A percentile compares a stretch with the other conserved stretches of the same genome.
phyloP scores from a whole-genome alignment of 2,113 vertebrate genomes.

The Sinocyclocheilus grahami region DNA sequence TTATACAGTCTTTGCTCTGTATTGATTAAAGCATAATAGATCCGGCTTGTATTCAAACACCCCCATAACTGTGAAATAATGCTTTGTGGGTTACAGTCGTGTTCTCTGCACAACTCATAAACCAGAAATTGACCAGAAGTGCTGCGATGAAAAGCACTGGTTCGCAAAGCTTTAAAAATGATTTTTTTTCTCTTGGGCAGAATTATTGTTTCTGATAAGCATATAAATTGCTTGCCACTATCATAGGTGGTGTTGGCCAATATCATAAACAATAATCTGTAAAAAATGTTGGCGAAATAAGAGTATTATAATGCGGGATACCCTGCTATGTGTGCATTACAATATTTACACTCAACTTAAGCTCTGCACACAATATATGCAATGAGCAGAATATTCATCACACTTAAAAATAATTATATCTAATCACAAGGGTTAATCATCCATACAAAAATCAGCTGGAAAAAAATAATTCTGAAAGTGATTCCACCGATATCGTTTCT shows the following conservation, averaged over 20 bases:
- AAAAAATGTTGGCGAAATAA: background rate
- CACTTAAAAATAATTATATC: background rate
- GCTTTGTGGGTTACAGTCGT: slow-evolving; percentile 20
- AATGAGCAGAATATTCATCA: background rate
- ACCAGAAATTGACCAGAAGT: slow-evolving; percentile 2
- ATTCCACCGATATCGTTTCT: no score
- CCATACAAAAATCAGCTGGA: background rate
- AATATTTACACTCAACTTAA: background rate
- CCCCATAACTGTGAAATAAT: slow-evolving; percentile 23
- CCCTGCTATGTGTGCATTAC: background rate
- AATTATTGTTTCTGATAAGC: background rate
- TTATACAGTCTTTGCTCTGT: slow-evolving; percentile 18
- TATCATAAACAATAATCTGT: background rate
- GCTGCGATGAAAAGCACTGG: background rate
- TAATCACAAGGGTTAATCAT: background rate
- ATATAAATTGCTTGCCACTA: background rate
- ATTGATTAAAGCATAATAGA: slow-evolving; percentile 41
- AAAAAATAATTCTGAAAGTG: no score
- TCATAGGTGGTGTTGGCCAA: background rate
- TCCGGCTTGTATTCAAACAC: slow-evolving; percentile 32
- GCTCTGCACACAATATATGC: no score
- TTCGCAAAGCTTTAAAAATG: background rate
- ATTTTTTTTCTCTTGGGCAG: background rate
- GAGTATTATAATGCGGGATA: background rate
- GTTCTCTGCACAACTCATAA: slow-evolving; percentile 30